Evolutionary conservation across 2,888 invertebrate species (phyloP), one percentile per base, ranked within the genome.

Genomic region (Agriotes lineatus): DNA sequence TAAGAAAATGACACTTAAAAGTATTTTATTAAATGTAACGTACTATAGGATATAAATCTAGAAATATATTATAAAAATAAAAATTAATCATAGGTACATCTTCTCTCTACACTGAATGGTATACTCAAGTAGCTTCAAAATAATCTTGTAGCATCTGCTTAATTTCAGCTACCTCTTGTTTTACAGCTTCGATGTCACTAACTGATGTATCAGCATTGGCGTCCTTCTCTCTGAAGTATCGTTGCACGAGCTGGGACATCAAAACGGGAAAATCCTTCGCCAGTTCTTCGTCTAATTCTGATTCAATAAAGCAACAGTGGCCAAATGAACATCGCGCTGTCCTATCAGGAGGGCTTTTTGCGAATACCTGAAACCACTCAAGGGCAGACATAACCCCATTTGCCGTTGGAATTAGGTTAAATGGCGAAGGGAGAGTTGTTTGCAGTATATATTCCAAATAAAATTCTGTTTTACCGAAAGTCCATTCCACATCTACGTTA

Each of bases 401-500:
- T 1, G 86, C 85, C 0, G 90, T 90, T 1, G 90, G 90, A 18
- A 93, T 85, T 77, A 93, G 84, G 84, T 92, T 93, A 76, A 92
- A 89, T 0, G 93, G 93, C 0, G 93, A 89, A 0, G 93, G 90
- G 4, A 92, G 85, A 0, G 89, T 87, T 0, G 91, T 89, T 75
- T 91, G 90, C 70, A 89, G 85, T 87, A 93, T 92, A 80, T 90
- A 92, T 78, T 90, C 89, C 74, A 93, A 83, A 85, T 92, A 93
- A 62, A 92, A 88, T 81, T 91, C 89, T 12, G 91, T 92, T 75
- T 91, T 88, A 0, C 91, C 91, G 78, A 91, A 93, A 19, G 91
- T 91, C 93, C 93, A 93, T 77, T 93, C 93, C 1, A 90, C 88
- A 74, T 90, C 90, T 45, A 90, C 87, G 77, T 90, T 91, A 72